Evolutionary conservation across 1,140 invertebrate genomes (phyloP).

Genomic region (Magallana ariakensis): DNA sequence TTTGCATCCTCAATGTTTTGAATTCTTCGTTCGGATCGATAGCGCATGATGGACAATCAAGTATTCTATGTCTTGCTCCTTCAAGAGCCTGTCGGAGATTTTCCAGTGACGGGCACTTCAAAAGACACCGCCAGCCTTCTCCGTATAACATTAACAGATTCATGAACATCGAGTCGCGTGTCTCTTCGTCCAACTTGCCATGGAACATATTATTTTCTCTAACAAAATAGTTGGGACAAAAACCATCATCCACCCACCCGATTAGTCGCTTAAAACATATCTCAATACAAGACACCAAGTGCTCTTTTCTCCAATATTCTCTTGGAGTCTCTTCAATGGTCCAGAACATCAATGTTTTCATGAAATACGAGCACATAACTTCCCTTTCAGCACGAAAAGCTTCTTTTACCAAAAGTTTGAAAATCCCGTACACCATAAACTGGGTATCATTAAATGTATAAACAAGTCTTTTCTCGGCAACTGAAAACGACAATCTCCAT

Average conservation of each 20-base stretch:
- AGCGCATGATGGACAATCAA: neutral
- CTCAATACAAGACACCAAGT: neutral
- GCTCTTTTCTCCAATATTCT: slow-evolving; percentile 33
- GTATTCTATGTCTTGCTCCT: neutral
- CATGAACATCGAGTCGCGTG: neutral
- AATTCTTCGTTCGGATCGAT: neutral
- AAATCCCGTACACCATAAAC: slow-evolving; percentile 25
- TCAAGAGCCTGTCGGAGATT: neutral
- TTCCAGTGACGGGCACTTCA: neutral
- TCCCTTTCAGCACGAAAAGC: neutral
- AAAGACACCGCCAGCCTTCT: slow-evolving; percentile 13
- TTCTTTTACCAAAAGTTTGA: slow-evolving; percentile 16
- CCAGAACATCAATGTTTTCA: slow-evolving; percentile 48
- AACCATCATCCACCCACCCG: slow-evolving; percentile 14
- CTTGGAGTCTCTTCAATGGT: slow-evolving; percentile 27
- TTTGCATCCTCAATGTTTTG: neutral
- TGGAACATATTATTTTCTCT: slow-evolving; percentile 42
- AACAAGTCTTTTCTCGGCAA: slow-evolving; percentile 39
- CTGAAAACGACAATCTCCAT: slow-evolving; percentile 45
- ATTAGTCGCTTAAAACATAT: slow-evolving; percentile 34
- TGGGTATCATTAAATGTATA: slow-evolving; percentile 42
- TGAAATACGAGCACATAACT: slow-evolving; percentile 51
- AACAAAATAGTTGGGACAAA: slow-evolving; percentile 50
- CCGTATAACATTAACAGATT: neutral
- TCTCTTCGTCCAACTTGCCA: slow-evolving; percentile 29